Base-by-base conservation (phyloP, 2,888 invertebrate species). In the Apodemia zela region DNA sequence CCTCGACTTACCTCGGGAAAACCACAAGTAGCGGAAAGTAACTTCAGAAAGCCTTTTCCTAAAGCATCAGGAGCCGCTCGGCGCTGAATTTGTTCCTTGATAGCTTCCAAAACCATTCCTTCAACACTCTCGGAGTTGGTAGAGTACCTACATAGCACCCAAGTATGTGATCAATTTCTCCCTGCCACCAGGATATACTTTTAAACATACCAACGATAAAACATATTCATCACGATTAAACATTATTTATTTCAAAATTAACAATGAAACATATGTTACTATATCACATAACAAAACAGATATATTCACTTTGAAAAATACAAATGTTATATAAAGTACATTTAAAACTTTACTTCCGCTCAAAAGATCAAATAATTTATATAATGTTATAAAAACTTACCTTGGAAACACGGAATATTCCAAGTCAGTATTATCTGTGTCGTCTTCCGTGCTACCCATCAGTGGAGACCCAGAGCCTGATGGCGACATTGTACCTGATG, bases 1-100 rank as follows among this genome's bases (percentile, higher is more conserved):
- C 33, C 0, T 13, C 77, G 10, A 11, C 83, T 79, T 25, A 95
- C 94, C 87, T 98, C 98, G 0, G 95, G 94, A 65, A 98, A 94
- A 0, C 99, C 98, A 70, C 97, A 96, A 0, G 98, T 95, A 0
- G 95, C 95, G 0, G 97, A 95, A 42, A 99, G 88, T 65, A 98
- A 93, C 72, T 96, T 95, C 0, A 99, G 93, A 72, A 98, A 96
- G 73, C 98, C 98, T 65, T 97, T 95, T 0, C 97, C 97, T 59
- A 98, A 96, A 63, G 96, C 95, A 74, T 98, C 97, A 0, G 96
- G 96, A 47, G 96, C 96, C 0, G 97, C 97, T 42, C 98, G 93
- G 61, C 97, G 92, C 70, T 95, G 95, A 15, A 98, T 87, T 80
- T 97, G 97, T 72, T 98, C 98, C 74, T 96, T 96, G 45, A 98